phyloP scores from a whole-genome alignment of 2,797 vertebrate genomes.

The Pachyuromys duprasi region DNA sequence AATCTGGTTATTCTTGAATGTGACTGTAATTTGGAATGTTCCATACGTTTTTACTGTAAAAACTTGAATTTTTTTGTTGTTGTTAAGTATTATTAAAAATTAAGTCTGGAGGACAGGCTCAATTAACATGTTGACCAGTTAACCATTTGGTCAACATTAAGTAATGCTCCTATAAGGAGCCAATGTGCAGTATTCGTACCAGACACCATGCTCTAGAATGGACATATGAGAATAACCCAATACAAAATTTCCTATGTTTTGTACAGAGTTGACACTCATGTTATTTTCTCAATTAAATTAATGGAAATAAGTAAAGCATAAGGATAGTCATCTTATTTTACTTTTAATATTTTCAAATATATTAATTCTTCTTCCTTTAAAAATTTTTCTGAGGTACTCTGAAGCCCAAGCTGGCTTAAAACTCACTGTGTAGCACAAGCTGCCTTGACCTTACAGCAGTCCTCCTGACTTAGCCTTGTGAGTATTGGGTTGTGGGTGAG shows the following conservation, averaged over 20 bases:
- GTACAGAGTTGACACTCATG: background rate
- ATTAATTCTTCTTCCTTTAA: background rate
- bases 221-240: background rate
- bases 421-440: background rate
- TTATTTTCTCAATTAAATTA: background rate
- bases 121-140: conserved; percentile 10
- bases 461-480: no score
- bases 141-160: conserved; percentile 10
- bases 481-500: background rate
- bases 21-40: background rate
- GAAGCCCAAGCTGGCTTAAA: background rate
- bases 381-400: background rate
- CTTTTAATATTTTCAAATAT: background rate
- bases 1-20: background rate
- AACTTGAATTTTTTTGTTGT: background rate
- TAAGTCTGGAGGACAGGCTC: background rate
- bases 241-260: background rate
- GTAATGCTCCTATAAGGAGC: background rate
- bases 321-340: background rate
- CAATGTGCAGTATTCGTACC: background rate
- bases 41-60: background rate
- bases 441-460: background rate
- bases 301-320: background rate
- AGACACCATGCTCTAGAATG: background rate
- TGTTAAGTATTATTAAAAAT: conserved; percentile 22